phyloP scores from a whole-genome alignment of 2,888 invertebrate species.

The Clistopyga incitator region DNA sequence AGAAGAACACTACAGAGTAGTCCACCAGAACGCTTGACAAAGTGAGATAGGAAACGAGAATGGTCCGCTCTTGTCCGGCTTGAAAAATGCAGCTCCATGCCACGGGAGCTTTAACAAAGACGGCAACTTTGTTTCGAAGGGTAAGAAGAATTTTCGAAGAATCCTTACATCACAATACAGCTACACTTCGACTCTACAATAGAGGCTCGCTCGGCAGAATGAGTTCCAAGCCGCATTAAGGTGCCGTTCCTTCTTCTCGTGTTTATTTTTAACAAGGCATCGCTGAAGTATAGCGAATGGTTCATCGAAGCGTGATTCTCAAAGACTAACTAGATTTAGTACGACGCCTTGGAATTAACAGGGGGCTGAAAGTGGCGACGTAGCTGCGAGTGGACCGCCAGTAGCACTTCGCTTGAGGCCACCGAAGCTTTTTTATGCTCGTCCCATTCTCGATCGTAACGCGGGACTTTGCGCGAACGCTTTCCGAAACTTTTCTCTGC shows the following conservation, averaged over 20 bases:
- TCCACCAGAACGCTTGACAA: not conserved
- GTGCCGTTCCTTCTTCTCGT: not conserved
- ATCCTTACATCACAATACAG: conserved; percentile 37
- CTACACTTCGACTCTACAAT: not conserved
- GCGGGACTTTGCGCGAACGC: conserved; percentile 37
- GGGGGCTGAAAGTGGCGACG: conserved; percentile 7
- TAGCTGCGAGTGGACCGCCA: conserved; percentile 16
- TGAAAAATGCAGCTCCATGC: conserved; percentile 41
- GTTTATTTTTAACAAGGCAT: conserved; percentile 11
- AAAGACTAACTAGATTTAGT: conserved; percentile 65
- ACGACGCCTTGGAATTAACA: conserved; percentile 38
- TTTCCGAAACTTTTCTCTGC: conserved; percentile 3
- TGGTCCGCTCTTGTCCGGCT: conserved; percentile 23
- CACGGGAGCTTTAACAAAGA: conserved; percentile 35
- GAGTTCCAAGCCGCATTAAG: conserved; percentile 26
- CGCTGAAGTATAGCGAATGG: not conserved
- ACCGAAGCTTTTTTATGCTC: conserved; percentile 36
- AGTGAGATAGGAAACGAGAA: conserved; percentile 37
- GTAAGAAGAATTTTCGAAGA: conserved; percentile 40
- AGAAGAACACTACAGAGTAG: not conserved
- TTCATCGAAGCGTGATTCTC: conserved; percentile 32
- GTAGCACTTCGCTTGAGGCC: conserved; percentile 32
- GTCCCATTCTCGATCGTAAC: conserved; percentile 35
- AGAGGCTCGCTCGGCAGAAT: conserved; percentile 17
- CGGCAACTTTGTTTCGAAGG: conserved; percentile 37